Evolutionary conservation across 2,113 vertebrate genomes (phyloP), one percentile per base, ranked within the genome.

Genomic region (Sebastes schlegelii): DNA sequence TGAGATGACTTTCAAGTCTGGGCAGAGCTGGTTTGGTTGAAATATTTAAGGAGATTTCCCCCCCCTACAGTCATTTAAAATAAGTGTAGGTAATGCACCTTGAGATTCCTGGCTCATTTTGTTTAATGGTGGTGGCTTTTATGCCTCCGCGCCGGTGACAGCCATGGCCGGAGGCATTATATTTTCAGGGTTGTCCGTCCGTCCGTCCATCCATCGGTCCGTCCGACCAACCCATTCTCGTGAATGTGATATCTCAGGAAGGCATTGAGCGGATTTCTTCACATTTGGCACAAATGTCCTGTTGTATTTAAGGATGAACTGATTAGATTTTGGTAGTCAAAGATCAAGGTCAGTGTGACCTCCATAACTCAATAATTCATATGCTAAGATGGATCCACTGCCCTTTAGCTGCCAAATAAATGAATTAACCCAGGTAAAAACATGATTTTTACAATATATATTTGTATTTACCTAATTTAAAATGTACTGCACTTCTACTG

Each of bases 1-100:
- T 83, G 78, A 90, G 1, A 55, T 64, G 75, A 75, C 71, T 88
- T 80, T 88, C 89, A 86, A 67, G 87, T 89, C 80, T 26, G 57
- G 82, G 66, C 85, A 83, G 46, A 79, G 49, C 17, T n/a, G 74
- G 10, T 58, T 63, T 63, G 26, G n/a, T 21, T 73, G 45, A 79
- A 69, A 48, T 34, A 72, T 63, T 77, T 78, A 7, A 62, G 26
- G 54, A 19, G 40, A 13, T 14, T 51, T 62, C 77, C 48, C 66
- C 48, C 66, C 52, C 62, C 79, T 75, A 4, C 81, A 73, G 26
- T 55, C 17, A 70, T 72, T 54, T 67, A 19, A 58, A 65, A 68
- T 6, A 42, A 57, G 6, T 16, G 4, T 45, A 65, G 58, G 7
- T 34, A 52, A 62, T 46, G 26, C 23, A 34, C 16, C 4, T 67